These are phyloP conservation scores for Cheiracanthium punctorium DNA, from an alignment of 2,888 invertebrate species.

Conservation along the genomic window DNA sequence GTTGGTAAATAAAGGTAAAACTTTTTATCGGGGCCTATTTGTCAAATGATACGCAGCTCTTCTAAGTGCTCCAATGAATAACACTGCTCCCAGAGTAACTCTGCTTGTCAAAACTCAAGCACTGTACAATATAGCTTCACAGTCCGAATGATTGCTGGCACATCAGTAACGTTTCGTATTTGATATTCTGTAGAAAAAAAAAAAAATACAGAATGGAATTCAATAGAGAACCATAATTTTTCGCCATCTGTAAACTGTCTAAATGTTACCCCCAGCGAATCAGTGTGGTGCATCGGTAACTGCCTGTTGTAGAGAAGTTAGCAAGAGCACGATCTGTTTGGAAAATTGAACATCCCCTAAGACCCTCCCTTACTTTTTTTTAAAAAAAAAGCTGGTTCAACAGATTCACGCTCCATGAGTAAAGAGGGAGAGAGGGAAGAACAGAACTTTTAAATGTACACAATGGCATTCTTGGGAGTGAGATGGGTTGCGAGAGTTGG, in stretches of 20 bases:
- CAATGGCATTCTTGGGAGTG: conserved; percentile 45
- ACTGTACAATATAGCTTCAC: conserved; percentile 38
- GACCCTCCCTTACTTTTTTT: conserved; percentile 2
- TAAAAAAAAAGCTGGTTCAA: conserved; percentile 39
- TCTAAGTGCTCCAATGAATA: conserved; percentile 36
- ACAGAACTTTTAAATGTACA: conserved; percentile 22
- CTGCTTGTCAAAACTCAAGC: conserved; percentile 51
- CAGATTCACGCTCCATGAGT: conserved; percentile 47
- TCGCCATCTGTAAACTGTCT: conserved; percentile 48
- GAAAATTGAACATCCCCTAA: conserved; percentile 6
- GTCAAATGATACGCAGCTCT: conserved; percentile 32
- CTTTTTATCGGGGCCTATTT: conserved; percentile 29
- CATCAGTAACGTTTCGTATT: conserved; percentile 40
- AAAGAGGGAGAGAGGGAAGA: conserved; percentile 29
- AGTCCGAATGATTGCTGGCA: conserved; percentile 38
- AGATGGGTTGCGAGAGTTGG: conserved; percentile 24
- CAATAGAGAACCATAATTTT: conserved; percentile 49
- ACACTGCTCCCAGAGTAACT: conserved; percentile 17
- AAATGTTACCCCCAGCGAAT: conserved; percentile 50
- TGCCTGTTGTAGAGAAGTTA: conserved; percentile 35
- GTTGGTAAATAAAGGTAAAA: conserved; percentile 42
- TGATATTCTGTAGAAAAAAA: background rate
- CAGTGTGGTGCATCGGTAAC: conserved; percentile 11
- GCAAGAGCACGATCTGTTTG: background rate
- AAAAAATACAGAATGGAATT: conserved; percentile 1